Evolutionary conservation across 2,888 invertebrate species (phyloP).

Genomic region (Thalpophila matura): DNA sequence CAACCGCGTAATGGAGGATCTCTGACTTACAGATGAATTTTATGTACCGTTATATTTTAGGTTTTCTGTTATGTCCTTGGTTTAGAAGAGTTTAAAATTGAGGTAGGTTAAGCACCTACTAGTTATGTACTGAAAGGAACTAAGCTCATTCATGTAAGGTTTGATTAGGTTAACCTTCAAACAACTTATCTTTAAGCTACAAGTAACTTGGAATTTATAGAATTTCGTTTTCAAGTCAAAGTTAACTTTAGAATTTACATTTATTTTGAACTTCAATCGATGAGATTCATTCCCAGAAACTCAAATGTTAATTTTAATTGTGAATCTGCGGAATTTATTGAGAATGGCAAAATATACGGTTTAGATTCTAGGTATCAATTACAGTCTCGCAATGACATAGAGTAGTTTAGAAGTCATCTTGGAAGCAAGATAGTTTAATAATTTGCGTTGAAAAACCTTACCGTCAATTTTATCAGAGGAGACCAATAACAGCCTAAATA

Average conservation of each 20-base stretch:
- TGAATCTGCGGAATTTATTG: conserved; percentile 21
- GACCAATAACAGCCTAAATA: too few relatives aligned
- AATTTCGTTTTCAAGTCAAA: conserved; percentile 14
- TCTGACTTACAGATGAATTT: conserved; percentile 53
- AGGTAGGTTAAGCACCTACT: conserved; percentile 4
- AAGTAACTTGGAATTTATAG: conserved; percentile 10
- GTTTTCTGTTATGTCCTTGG: conserved; percentile 21
- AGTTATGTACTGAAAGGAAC: conserved; percentile 2
- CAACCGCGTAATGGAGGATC: conserved; percentile 74
- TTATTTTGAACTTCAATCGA: conserved; percentile 42
- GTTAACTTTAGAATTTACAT: conserved; percentile 17
- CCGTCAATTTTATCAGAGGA: too few relatives aligned
- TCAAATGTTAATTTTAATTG: conserved; percentile 55
- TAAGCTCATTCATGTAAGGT: neutral
- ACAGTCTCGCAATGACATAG: neutral
- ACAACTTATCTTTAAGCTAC: conserved; percentile 4
- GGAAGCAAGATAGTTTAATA: too few relatives aligned
- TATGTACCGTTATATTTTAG: conserved; percentile 54
- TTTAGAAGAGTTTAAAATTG: conserved; percentile 16
- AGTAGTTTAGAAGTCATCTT: too few relatives aligned
- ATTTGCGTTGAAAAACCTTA: too few relatives aligned
- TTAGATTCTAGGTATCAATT: neutral
- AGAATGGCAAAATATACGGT: neutral
- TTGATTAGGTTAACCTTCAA: conserved; percentile 23
- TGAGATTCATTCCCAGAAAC: conserved; percentile 16